Evolutionary conservation across 1,140 invertebrate species (phyloP).

Genomic region (Galleria mellonella): DNA sequence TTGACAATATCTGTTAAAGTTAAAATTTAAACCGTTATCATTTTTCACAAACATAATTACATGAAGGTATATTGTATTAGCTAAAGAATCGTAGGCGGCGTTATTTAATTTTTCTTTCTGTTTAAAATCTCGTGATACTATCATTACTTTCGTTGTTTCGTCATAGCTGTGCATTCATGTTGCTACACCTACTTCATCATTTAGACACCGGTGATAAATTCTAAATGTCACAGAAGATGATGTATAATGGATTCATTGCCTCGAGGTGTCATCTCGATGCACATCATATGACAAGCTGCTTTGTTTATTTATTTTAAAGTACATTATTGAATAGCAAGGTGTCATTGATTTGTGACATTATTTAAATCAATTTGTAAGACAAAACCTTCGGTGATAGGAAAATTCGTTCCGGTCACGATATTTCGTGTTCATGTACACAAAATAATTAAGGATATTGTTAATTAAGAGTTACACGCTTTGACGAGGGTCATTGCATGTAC

Average conservation of each 20-base stretch:
- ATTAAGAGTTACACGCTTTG: conserved; percentile 24
- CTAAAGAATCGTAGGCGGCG: too few species aligned
- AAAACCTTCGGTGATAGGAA: conserved; percentile 4
- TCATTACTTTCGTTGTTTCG: conserved; percentile 21
- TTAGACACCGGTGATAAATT: conserved; percentile 47
- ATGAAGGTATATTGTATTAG: too few species aligned
- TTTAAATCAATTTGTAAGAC: neutral
- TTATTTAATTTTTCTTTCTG: neutral
- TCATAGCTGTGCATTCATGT: conserved; percentile 15
- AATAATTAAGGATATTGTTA: conserved; percentile 37
- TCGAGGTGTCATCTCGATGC: conserved; percentile 21
- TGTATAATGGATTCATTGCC: conserved; percentile 44
- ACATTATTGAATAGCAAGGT: conserved; percentile 5
- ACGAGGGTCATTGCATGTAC: conserved; percentile 8
- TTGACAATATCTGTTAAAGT: too few species aligned
- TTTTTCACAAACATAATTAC: too few species aligned
- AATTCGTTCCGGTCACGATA: conserved; percentile 9
- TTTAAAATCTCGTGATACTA: too few species aligned
- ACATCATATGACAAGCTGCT: conserved; percentile 10
- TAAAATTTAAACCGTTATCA: too few species aligned
- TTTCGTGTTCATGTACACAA: neutral
- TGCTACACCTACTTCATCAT: conserved; percentile 34
- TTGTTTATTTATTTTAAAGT: conserved; percentile 13
- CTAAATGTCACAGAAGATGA: conserved; percentile 52
- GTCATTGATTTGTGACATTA: too few species aligned